A percentile compares a stretch with the other conserved stretches of the same genome.
phyloP scores from a whole-genome alignment of 1,140 invertebrate genomes.

The Eriosoma lanigerum region DNA sequence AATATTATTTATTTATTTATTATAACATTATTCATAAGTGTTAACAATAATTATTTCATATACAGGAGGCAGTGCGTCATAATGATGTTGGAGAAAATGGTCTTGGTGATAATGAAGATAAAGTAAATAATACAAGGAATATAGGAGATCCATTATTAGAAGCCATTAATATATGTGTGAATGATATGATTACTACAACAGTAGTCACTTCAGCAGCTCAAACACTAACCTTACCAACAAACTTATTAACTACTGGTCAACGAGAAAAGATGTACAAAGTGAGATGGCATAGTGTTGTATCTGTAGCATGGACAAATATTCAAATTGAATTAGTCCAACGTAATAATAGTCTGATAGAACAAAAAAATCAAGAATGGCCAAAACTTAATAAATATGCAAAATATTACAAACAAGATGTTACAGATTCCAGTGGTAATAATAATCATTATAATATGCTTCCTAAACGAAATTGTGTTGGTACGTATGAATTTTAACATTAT shows the following conservation, averaged over 20 bases:
- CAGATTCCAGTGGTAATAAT: not conserved
- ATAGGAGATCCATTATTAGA: not conserved
- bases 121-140: not conserved
- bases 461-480: constrained; percentile 39
- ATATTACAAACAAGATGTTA: not conserved
- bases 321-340: constrained; percentile 88
- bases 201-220: not conserved
- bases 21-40: no score
- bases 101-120: not conserved
- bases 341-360: constrained; percentile 68
- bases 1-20: no score
- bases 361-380: not conserved
- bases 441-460: constrained; percentile 30
- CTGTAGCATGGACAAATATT: constrained; percentile 88
- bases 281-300: constrained; percentile 59
- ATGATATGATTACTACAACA: constrained; percentile 56
- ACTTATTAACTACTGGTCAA: constrained; percentile 78
- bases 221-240: constrained; percentile 55
- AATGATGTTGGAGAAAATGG: not conserved
- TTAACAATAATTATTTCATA: not conserved
- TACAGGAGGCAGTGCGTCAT: not conserved
- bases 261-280: constrained; percentile 59
- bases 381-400: not conserved
- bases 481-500: not conserved
- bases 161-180: constrained; percentile 32